phyloP scores from a whole-genome alignment of 2,888 invertebrate genomes.

The Acleris emargana region DNA sequence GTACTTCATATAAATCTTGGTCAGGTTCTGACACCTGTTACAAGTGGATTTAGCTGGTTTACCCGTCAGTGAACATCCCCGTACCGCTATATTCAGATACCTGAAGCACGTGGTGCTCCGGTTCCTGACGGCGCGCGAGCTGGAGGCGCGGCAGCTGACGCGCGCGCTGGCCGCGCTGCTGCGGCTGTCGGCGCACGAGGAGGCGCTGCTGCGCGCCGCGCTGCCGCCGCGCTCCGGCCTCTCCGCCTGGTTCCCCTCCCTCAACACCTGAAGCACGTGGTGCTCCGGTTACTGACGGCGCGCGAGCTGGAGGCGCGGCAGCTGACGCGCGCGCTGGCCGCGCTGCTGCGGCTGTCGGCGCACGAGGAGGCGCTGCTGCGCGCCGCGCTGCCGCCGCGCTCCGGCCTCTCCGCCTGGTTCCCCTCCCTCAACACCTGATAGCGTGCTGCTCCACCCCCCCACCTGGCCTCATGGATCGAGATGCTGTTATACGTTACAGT shows the following conservation, averaged over 20 bases:
- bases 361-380: slow-evolving; percentile 94
- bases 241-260: too few relatives aligned
- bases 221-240: slow-evolving; percentile 59
- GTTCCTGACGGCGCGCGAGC: slow-evolving; percentile 94
- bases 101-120: slow-evolving; percentile 96
- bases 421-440: too few relatives aligned
- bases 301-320: slow-evolving; percentile 94
- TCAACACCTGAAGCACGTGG: slow-evolving; percentile 95
- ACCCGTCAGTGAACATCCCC: background rate
- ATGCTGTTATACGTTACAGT: too few relatives aligned
- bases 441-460: too few relatives aligned
- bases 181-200: slow-evolving; percentile 93
- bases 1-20: too few relatives aligned
- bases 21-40: too few relatives aligned
- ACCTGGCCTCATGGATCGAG: too few relatives aligned
- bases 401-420: background rate
- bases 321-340: slow-evolving; percentile 93
- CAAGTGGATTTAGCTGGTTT: too few relatives aligned
- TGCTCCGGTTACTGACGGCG: slow-evolving; percentile 95
- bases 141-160: slow-evolving; percentile 94
- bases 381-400: slow-evolving; percentile 84
- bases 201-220: slow-evolving; percentile 91
- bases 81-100: slow-evolving; percentile 75
- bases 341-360: slow-evolving; percentile 90
- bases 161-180: slow-evolving; percentile 93